Percentiles rank a stretch among this genome's conserved stretches.
Conservation (phyloP, 2,113 vertebrate species). For the Ictidomys tridecemlineatus region DNA sequence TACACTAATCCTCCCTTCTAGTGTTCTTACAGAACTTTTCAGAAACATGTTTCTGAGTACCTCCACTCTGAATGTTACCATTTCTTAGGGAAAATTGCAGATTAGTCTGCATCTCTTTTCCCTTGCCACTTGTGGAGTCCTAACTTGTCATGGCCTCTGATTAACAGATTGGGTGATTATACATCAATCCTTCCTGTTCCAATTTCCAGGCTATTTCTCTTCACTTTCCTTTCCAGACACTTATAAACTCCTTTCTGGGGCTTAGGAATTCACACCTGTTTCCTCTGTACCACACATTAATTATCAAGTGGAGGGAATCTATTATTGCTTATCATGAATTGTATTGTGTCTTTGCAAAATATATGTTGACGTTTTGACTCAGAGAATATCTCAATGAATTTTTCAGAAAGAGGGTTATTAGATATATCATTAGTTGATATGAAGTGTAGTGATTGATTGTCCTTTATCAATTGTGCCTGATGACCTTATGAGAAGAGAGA, state of each 20-base stretch:
- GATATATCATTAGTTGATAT: background rate
- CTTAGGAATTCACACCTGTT: background rate
- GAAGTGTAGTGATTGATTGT: background rate
- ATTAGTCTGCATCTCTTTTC: background rate
- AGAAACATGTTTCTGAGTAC: background rate
- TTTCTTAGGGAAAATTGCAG: background rate
- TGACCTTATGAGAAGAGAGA: background rate
- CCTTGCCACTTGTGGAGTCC: too few relatives aligned
- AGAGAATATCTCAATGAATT: background rate
- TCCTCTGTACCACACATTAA: background rate
- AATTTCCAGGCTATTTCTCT: background rate
- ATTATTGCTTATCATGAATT: background rate
- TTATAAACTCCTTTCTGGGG: background rate
- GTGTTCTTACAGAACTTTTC: background rate
- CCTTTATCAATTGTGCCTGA: background rate
- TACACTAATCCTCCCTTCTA: background rate
- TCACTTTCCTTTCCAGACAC: background rate
- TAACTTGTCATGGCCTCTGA: background rate
- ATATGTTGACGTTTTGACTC: background rate
- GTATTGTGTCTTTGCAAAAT: background rate
- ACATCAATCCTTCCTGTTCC: background rate
- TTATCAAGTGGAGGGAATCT: background rate
- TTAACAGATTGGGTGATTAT: background rate
- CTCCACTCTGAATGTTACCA: background rate
- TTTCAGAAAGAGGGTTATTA: background rate